A percentile compares a stretch with the other conserved stretches of the same genome.
phyloP scores from a whole-genome alignment of 2,888 invertebrate species.

The Priocnemis perturbator region DNA sequence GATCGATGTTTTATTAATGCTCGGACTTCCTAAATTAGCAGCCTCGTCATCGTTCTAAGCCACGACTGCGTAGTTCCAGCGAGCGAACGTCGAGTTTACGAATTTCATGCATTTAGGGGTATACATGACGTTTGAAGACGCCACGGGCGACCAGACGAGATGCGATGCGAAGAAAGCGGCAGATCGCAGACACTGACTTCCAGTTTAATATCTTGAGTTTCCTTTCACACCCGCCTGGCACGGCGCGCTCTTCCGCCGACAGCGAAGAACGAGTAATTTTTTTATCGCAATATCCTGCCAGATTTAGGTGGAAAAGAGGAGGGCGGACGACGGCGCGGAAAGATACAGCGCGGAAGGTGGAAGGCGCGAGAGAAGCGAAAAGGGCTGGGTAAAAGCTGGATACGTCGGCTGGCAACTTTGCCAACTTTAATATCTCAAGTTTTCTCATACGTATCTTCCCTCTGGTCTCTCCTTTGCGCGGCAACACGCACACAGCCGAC shows the following conservation, averaged over 20 bases:
- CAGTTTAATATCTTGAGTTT: conserved; percentile 49
- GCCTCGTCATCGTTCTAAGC: too few species aligned
- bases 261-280: conserved; percentile 49
- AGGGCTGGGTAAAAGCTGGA: conserved; percentile 34
- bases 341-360: conserved; percentile 21
- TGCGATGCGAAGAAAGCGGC: neutral
- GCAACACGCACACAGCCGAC: too few species aligned
- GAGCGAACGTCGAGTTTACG: too few species aligned
- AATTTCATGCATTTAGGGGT: too few species aligned
- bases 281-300: conserved; percentile 54
- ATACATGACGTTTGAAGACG: too few species aligned
- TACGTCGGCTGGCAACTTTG: conserved; percentile 44
- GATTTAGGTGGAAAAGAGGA: conserved; percentile 25
- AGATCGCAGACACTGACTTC: conserved; percentile 23
- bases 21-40: too few species aligned
- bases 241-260: conserved; percentile 33
- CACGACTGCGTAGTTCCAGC: too few species aligned
- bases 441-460: conserved; percentile 45
- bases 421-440: conserved; percentile 61
- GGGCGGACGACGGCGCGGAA: conserved; percentile 20
- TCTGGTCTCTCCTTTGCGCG: neutral
- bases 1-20: too few species aligned
- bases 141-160: too few species aligned
- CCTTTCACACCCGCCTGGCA: conserved; percentile 38
- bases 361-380: conserved; percentile 31